phyloP scores from a whole-genome alignment of 2,888 invertebrate genomes.

The Gryllus longicercus region DNA sequence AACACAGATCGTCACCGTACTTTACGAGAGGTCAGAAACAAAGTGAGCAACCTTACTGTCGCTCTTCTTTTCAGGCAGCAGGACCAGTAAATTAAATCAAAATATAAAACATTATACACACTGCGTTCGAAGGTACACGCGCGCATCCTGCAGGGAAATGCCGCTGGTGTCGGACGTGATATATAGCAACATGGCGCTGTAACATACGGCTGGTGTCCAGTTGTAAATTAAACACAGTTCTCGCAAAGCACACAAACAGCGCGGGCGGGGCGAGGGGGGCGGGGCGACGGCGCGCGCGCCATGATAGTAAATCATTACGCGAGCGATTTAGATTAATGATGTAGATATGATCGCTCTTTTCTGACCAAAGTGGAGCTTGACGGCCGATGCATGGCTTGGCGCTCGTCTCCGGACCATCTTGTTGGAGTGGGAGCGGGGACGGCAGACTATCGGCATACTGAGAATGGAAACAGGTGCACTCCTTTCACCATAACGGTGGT shows the following conservation, averaged over 20 bases:
- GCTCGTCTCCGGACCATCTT: background rate
- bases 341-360: background rate
- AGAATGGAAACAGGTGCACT: too few species aligned
- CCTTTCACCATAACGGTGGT: too few species aligned
- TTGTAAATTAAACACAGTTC: conserved; percentile 17
- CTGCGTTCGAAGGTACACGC: background rate
- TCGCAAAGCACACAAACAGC: background rate
- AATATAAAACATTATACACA: background rate
- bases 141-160: background rate
- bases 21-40: too few species aligned
- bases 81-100: background rate
- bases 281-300: background rate
- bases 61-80: background rate
- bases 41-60: too few species aligned
- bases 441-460: too few species aligned
- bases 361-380: too few species aligned
- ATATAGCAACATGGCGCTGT: background rate
- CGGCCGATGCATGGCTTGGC: too few species aligned
- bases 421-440: background rate
- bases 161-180: background rate
- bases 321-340: background rate
- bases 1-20: too few species aligned
- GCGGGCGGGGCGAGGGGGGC: background rate
- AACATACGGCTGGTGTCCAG: background rate
- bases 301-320: conserved; percentile 11